Conservation (phyloP, 2,113 vertebrate genomes). For the Phyllostomus discolor region DNA sequence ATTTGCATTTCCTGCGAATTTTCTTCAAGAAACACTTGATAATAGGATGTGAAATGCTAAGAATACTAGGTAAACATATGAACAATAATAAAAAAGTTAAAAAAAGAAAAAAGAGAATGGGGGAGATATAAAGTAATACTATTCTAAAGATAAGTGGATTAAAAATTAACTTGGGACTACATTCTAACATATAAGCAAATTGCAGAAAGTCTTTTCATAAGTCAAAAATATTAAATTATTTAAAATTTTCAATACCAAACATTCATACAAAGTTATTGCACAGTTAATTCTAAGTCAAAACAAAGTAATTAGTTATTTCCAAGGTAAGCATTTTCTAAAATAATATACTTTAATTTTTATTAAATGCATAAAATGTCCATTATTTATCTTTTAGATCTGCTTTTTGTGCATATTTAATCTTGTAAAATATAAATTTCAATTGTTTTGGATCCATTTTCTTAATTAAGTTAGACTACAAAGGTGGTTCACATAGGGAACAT, state of each 20-base stretch:
- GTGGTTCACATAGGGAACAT: neutral
- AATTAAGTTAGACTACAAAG: neutral
- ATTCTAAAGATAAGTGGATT: neutral
- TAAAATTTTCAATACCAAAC: neutral
- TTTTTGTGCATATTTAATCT: neutral
- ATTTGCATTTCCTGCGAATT: neutral
- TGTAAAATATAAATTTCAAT: neutral
- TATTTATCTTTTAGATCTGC: neutral
- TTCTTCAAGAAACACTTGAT: neutral
- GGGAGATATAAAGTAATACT: neutral
- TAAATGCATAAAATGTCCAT: neutral
- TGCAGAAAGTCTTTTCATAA: neutral
- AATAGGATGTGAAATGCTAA: neutral
- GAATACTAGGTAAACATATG: neutral
- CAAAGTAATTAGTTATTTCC: neutral
- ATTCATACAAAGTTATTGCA: neutral
- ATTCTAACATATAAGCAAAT: neutral
- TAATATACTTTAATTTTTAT: neutral
- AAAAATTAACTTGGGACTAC: neutral
- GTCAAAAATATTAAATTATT: neutral
- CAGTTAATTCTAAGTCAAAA: neutral
- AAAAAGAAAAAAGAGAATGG: neutral
- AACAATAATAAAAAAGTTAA: no score
- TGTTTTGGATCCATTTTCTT: neutral
- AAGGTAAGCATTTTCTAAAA: neutral